A percentile compares a stretch with the other conserved stretches of the same genome.
Conservation (phyloP, 2,113 vertebrate genomes). For the Aldabrachelys gigantea region DNA sequence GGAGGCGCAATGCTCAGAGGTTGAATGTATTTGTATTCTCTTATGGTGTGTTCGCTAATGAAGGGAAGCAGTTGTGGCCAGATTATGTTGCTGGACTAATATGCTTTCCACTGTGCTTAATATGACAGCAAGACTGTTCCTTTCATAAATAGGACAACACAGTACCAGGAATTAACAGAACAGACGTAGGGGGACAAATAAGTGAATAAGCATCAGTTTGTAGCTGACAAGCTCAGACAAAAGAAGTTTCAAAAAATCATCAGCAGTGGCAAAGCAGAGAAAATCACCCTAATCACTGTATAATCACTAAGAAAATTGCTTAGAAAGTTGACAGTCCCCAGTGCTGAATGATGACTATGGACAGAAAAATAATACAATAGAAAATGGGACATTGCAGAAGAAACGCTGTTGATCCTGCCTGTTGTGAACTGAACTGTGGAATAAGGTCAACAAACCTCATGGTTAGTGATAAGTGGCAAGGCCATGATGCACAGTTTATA, state of each 20-base stretch:
- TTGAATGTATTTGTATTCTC: background rate
- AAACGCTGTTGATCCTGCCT: background rate
- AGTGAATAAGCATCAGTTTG: background rate
- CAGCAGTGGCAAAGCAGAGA: background rate
- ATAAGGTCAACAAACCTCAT: fast-evolving
- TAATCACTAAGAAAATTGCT: background rate
- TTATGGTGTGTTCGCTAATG: background rate
- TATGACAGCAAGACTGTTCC: background rate
- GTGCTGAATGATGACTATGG: background rate
- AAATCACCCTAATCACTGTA: background rate
- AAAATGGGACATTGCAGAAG: background rate
- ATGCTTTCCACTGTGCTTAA: slow-evolving; percentile 18
- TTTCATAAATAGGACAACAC: background rate
- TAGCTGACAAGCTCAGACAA: background rate
- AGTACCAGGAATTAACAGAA: background rate
- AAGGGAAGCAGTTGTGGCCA: background rate
- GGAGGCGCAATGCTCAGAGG: background rate
- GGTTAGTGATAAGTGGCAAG: background rate
- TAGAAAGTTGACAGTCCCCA: background rate
- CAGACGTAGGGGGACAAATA: background rate
- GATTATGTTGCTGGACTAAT: background rate
- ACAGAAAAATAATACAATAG: background rate
- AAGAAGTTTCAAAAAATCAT: background rate
- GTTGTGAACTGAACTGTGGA: background rate
- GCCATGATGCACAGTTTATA: background rate